phyloP scores from a whole-genome alignment of 1,140 invertebrate species.

The Drosophila kepulauana region DNA sequence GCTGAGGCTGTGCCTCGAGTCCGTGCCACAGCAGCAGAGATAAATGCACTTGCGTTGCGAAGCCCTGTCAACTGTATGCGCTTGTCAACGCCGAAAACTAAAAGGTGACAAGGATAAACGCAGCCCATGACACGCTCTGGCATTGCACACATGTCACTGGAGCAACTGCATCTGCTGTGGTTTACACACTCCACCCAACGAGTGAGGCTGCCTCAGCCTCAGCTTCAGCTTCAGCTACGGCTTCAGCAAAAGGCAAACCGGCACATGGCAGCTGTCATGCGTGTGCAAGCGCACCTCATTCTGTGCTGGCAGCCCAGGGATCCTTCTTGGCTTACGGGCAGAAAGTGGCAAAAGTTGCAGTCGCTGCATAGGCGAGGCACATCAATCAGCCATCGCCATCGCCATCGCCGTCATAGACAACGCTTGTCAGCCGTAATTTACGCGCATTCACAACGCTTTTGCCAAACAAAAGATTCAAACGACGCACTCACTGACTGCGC shows the following conservation, averaged over 20 bases:
- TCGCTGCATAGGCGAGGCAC: constrained; percentile 51
- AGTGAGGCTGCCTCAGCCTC: not conserved
- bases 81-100: constrained; percentile 80
- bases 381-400: constrained; percentile 65
- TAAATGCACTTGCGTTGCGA: constrained; percentile 69
- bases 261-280: constrained; percentile 79
- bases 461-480: constrained; percentile 72
- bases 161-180: constrained; percentile 55
- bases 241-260: constrained; percentile 22
- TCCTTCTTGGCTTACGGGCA: constrained; percentile 43
- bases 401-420: constrained; percentile 42
- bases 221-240: not conserved
- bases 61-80: constrained; percentile 72
- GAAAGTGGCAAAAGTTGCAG: constrained; percentile 69
- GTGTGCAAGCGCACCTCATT: constrained; percentile 58
- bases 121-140: constrained; percentile 38
- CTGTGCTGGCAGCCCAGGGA: constrained; percentile 6
- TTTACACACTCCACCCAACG: constrained; percentile 35
- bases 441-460: constrained; percentile 61
- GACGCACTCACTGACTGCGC: constrained; percentile 13
- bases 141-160: constrained; percentile 40
- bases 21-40: constrained; percentile 34
- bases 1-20: not conserved
- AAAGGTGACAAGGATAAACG: constrained; percentile 81
- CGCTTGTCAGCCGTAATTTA: constrained; percentile 77